Conservation (phyloP, 2,113 vertebrate species). For the Todiramphus chloris region DNA sequence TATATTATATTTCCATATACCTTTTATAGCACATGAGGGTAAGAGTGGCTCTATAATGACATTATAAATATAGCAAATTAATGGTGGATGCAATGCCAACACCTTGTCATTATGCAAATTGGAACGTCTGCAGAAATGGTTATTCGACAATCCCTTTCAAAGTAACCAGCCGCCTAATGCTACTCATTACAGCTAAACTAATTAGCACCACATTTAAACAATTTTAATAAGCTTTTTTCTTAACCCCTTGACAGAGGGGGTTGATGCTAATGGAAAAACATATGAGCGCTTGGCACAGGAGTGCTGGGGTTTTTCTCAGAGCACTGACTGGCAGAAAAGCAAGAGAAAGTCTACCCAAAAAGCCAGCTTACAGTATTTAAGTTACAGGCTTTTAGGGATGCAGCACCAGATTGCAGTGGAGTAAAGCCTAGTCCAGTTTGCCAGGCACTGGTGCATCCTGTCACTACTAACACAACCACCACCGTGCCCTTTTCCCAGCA, state of each 20-base stretch:
- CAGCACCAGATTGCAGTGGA: not conserved
- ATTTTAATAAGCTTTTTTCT: constrained; percentile 51
- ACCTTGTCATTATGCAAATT: constrained; percentile 71
- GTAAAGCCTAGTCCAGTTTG: not conserved
- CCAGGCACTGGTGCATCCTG: not conserved
- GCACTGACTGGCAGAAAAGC: not conserved
- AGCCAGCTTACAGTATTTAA: not conserved
- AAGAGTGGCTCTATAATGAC: constrained; percentile 36
- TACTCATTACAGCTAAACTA: constrained; percentile 52
- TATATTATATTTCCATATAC: constrained; percentile 29
- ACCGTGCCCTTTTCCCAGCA: accelerated
- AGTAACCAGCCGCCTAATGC: constrained; percentile 39
- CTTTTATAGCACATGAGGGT: not conserved
- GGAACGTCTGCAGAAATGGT: constrained; percentile 30
- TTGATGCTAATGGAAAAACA: not conserved
- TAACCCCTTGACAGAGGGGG: not conserved
- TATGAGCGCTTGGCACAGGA: accelerated
- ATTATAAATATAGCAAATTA: constrained; percentile 69
- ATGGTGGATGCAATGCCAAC: constrained; percentile 63
- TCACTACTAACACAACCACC: accelerated
- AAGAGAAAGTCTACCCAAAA: not conserved
- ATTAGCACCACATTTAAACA: constrained; percentile 49
- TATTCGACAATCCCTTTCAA: constrained; percentile 32
- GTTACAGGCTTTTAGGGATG: not conserved
- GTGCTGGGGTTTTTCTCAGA: not conserved